Conservation (phyloP, 2,797 vertebrate genomes). For the Clarias pachynema region DNA sequence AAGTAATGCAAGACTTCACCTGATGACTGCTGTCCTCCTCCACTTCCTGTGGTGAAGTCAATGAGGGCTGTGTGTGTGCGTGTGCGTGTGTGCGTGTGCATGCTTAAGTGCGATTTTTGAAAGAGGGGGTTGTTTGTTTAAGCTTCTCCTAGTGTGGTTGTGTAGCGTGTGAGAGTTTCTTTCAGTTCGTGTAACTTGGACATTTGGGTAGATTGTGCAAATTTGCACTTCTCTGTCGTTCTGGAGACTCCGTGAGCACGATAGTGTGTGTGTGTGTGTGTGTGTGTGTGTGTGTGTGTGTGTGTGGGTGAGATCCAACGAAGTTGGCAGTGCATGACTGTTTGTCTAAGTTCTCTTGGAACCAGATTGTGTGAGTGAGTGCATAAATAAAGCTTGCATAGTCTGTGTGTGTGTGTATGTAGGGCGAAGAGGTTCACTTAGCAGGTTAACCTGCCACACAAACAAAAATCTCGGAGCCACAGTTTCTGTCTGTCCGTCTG, state of each 20-base stretch:
- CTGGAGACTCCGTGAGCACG: constrained; percentile 19
- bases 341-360: constrained; percentile 40
- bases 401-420: constrained; percentile 4
- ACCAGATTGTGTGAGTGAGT: constrained; percentile 1
- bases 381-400: not conserved
- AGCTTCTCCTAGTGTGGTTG: constrained; percentile 25
- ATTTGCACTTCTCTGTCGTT: constrained; percentile 14
- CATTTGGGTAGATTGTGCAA: not conserved
- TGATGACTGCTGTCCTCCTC: constrained; percentile 33
- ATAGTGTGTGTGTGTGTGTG: constrained; percentile 25
- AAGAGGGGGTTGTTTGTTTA: constrained; percentile 38
- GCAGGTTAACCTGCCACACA: constrained; percentile 18
- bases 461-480: constrained; percentile 19
- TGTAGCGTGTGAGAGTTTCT: constrained; percentile 29
- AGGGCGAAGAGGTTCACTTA: constrained; percentile 5
- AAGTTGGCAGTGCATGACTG: constrained; percentile 38
- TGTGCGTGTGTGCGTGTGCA: constrained; percentile 27
- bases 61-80: constrained; percentile 45
- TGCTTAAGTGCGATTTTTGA: constrained; percentile 13
- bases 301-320: constrained; percentile 13
- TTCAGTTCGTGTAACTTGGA: constrained; percentile 25
- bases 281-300: constrained; percentile 23
- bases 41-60: constrained; percentile 44
- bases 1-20: constrained; percentile 35
- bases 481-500: constrained; percentile 5